Evolutionary conservation across 1,140 invertebrate genomes (phyloP), one percentile per base, ranked within the genome.

Genomic region (Platorchestia sp.): DNA sequence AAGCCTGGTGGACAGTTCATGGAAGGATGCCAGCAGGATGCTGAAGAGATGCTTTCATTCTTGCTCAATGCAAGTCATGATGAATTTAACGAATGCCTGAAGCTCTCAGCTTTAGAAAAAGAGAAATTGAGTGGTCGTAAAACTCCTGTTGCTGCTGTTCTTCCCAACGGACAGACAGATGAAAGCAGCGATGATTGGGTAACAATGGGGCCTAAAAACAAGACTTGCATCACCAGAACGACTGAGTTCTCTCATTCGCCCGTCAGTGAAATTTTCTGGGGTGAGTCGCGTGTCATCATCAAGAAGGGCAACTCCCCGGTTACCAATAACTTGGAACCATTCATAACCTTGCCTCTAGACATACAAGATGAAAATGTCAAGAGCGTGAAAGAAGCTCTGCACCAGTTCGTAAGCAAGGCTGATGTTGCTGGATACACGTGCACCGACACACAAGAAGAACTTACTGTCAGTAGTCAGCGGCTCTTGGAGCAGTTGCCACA

Each of bases 291-390:
- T 95, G 98, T 98, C n/a, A 98, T 98, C 22, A 97, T 99, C 95
- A 98, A 98, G 95, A 98, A 98, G 96, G 97, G 98, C 75, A 98
- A 98, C 44, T 98, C 98, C 96, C 97, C 98, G 97, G 97, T 98
- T 91, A 98, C 98, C 1, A 97, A 97, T 36, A 98, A 97, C 87
- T 98, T 99, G 95, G 98, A 99, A 97, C 99, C 99, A 6, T 99
- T 99, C 97, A 99, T 99, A 97, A 99, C 99, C 5, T 97, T 99
- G 36, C 99, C 99, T 97, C 97, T 99, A 59, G 99, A 99, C 97
- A 99, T 99, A 96, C 99, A 99, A 98, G 99, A 99, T 97, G 97
- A 45, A 45, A 51, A n/a, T 91, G 75, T 90, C 44, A 96, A 41
- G 40, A 87, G 44, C 45, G 45, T 99, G 0, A 98, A 98, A 95